These are phyloP conservation scores for Mactra quadrangularis DNA, from an alignment of 1,140 invertebrate species.

Conservation along the genomic window DNA sequence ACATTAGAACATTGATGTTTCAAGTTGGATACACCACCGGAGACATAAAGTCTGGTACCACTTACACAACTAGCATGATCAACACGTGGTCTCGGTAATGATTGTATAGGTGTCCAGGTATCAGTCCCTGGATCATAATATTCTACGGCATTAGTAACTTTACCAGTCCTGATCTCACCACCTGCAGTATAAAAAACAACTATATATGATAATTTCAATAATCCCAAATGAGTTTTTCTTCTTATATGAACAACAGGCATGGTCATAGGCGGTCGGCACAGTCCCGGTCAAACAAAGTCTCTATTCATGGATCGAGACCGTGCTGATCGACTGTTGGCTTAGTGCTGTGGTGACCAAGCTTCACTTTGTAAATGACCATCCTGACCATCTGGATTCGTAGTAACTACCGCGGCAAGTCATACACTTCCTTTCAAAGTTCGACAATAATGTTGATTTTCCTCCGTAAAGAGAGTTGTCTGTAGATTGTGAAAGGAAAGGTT, in stretches of 20 bases:
- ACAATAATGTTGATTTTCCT: too few relatives aligned
- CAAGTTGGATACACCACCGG: constrained; percentile 76
- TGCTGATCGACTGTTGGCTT: too few relatives aligned
- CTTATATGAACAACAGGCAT: background rate
- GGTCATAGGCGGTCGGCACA: too few relatives aligned
- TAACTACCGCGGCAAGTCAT: too few relatives aligned
- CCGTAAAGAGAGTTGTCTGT: too few relatives aligned
- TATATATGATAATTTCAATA: background rate
- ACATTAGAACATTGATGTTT: constrained; percentile 77
- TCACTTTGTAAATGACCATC: too few relatives aligned
- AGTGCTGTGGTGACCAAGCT: too few relatives aligned
- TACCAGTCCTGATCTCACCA: constrained; percentile 68
- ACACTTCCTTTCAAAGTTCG: too few relatives aligned
- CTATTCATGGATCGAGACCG: too few relatives aligned
- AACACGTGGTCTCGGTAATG: constrained; percentile 73
- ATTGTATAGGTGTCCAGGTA: constrained; percentile 68
- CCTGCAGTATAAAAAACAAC: constrained; percentile 59
- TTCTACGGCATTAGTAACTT: constrained; percentile 75
- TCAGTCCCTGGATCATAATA: constrained; percentile 74
- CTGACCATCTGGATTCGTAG: too few relatives aligned
- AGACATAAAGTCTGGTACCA: constrained; percentile 72
- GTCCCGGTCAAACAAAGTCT: too few relatives aligned
- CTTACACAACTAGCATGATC: constrained; percentile 77
- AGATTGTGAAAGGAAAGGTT: too few relatives aligned
- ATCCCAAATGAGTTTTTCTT: background rate